phyloP scores from a whole-genome alignment of 1,140 invertebrate genomes.

The Cydia fagiglandana region DNA sequence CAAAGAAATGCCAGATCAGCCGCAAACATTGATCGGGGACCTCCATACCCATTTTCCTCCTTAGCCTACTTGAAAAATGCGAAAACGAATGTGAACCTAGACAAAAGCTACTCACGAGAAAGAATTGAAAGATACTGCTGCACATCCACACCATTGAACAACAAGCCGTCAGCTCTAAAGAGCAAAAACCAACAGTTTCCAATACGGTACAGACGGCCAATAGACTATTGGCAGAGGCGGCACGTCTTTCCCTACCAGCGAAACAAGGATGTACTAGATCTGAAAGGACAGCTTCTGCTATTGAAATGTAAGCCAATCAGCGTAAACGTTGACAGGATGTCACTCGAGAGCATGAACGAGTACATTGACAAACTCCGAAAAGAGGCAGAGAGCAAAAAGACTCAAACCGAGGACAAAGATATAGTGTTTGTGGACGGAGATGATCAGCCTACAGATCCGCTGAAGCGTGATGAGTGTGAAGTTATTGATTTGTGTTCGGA shows the following conservation, averaged over 20 bases:
- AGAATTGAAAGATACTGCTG: slow-evolving; percentile 73
- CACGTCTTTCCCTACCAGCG: slow-evolving; percentile 69
- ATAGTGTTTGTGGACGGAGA: slow-evolving; percentile 67
- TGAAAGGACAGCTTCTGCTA: slow-evolving; percentile 68
- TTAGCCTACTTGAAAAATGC: slow-evolving; percentile 66
- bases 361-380: slow-evolving; percentile 61
- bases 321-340: slow-evolving; percentile 65
- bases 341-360: slow-evolving; percentile 55
- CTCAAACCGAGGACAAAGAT: slow-evolving; percentile 56
- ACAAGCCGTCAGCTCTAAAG: slow-evolving; percentile 65
- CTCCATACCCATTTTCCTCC: slow-evolving; percentile 76
- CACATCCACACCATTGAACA: slow-evolving; percentile 53
- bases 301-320: slow-evolving; percentile 68
- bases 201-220: slow-evolving; percentile 68
- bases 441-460: slow-evolving; percentile 56
- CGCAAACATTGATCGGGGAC: slow-evolving; percentile 64
- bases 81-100: slow-evolving; percentile 61
- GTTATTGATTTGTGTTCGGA: slow-evolving; percentile 79
- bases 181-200: slow-evolving; percentile 68
- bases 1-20: slow-evolving; percentile 57
- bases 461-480: slow-evolving; percentile 67
- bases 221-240: slow-evolving; percentile 71
- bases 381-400: slow-evolving; percentile 48
- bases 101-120: slow-evolving; percentile 63
- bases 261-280: slow-evolving; percentile 70